Base-by-base conservation (phyloP, 2,113 vertebrate genomes). In the Petrocephalus zakoni region DNA sequence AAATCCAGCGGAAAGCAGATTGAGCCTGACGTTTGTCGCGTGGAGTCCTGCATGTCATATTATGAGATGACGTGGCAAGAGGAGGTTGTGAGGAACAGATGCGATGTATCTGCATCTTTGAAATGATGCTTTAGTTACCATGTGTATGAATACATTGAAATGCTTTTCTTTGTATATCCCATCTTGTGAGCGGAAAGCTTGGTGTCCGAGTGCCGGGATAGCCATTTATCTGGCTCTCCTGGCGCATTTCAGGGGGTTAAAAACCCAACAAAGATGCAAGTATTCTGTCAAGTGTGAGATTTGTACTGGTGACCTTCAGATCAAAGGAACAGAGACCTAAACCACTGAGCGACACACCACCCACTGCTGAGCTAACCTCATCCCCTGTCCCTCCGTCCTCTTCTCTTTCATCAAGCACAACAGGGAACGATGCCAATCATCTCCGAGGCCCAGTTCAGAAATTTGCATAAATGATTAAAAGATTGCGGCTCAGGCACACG, bases 1-100 rank as follows among this genome's bases (percentile, higher is more conserved):
- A 81, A 87, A 56, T 88, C 58, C 46, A 17, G 11, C 29, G 19
- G 25, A 29, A 85, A 83, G 82, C 21, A 17, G 81, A 86, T 89
- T 49, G 49, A 22, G 56, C 82, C 82, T 47, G 81, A 83, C 58
- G 25, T 64, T 89, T 64, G 22, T 89, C 25, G 64, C 58, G 17
- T 56, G n/a, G 25, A 55, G 34, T 10, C 29, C n/a, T 68, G 5
- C 4, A 51, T 29, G 42, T 88, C 81, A 58, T 61, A 29, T 85
- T 47, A 85, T 72, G 11, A 72, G 46, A 68, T 72, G 82, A 85
- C 0, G 49, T 52, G n/a, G 55, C 15, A n/a, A 88, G 15, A 22
- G 75, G 72, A 19, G 78, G 25, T 10, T 61, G 21, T 53, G 21
- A 37, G 56, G 52, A 51, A 64, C 2, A 49, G 21, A 89, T 85